These are phyloP conservation scores for Cephalopachus bancanus DNA, from an alignment of 2,797 vertebrate genomes.

Conservation along the genomic window DNA sequence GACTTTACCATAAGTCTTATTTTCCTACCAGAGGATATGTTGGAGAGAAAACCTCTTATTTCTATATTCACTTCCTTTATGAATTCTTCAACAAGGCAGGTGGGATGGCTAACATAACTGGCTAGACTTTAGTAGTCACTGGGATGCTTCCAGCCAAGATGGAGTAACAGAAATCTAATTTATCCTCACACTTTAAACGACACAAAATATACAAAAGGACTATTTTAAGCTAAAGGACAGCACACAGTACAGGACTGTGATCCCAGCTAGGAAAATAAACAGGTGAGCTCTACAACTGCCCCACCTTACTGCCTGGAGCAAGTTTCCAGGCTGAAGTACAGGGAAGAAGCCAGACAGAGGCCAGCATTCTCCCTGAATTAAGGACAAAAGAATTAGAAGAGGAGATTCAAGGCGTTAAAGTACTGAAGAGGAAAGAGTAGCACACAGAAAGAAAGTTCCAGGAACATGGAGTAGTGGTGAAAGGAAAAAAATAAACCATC, in stretches of 20 bases:
- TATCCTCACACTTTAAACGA: background rate
- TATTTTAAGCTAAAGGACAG: background rate
- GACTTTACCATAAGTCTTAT: background rate
- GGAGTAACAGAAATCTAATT: constrained; percentile 12
- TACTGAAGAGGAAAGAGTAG: background rate
- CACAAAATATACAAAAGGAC: constrained; percentile 18
- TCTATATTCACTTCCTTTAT: background rate
- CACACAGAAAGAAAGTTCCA: background rate
- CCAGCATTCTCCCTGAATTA: background rate
- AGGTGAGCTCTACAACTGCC: background rate
- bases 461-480: background rate
- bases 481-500: background rate
- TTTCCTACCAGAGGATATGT: background rate
- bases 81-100: background rate
- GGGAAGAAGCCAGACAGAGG: constrained; percentile 1
- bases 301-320: background rate
- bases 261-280: background rate
- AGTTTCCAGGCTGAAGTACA: background rate
- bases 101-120: background rate
- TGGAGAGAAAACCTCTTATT: background rate
- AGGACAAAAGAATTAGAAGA: background rate
- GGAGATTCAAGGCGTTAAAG: background rate
- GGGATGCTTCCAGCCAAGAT: background rate
- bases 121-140: background rate
- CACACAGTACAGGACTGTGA: background rate